Percentiles rank a stretch among this genome's conserved stretches.
Conservation (phyloP, 2,797 vertebrate genomes). For the Leptatherina wallacei region DNA sequence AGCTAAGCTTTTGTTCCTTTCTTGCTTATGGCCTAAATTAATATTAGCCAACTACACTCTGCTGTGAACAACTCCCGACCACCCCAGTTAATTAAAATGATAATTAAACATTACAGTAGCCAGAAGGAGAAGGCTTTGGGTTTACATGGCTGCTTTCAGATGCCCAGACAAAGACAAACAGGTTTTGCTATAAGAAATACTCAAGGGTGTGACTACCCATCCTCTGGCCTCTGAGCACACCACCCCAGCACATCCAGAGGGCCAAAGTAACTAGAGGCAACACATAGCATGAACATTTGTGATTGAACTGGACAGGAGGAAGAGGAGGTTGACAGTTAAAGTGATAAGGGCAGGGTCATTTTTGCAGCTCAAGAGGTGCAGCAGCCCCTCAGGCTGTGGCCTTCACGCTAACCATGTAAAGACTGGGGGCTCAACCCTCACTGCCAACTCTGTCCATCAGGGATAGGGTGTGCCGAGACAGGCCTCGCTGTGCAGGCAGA, state of each 20-base stretch:
- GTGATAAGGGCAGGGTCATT: slow-evolving; percentile 62
- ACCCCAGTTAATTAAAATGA: slow-evolving; percentile 73
- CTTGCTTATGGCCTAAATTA: slow-evolving; percentile 61
- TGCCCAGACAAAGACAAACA: slow-evolving; percentile 59
- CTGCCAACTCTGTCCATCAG: slow-evolving; percentile 64
- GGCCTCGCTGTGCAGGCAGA: slow-evolving; percentile 43
- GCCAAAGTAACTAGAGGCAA: slow-evolving; percentile 67
- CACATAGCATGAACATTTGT: slow-evolving; percentile 58
- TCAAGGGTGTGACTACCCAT: slow-evolving; percentile 70
- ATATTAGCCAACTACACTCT: slow-evolving; percentile 62
- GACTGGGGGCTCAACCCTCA: slow-evolving; percentile 41
- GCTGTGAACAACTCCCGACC: slow-evolving; percentile 49
- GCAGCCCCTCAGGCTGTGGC: slow-evolving; percentile 43
- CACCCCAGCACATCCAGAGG: slow-evolving; percentile 48
- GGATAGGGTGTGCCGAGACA: slow-evolving; percentile 51
- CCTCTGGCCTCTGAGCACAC: slow-evolving; percentile 52
- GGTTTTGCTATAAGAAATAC: slow-evolving; percentile 69
- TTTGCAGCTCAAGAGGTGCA: slow-evolving; percentile 70
- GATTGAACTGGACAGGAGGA: slow-evolving; percentile 70
- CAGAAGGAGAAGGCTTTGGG: slow-evolving; percentile 53
- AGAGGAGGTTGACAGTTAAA: slow-evolving; percentile 62
- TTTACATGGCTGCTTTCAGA: slow-evolving; percentile 50
- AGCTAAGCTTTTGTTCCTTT: slow-evolving; percentile 58
- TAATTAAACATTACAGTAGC: slow-evolving; percentile 77
- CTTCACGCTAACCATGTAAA: slow-evolving; percentile 42